Conservation (phyloP, 2,797 vertebrate species). For the Crenichthys baileyi region DNA sequence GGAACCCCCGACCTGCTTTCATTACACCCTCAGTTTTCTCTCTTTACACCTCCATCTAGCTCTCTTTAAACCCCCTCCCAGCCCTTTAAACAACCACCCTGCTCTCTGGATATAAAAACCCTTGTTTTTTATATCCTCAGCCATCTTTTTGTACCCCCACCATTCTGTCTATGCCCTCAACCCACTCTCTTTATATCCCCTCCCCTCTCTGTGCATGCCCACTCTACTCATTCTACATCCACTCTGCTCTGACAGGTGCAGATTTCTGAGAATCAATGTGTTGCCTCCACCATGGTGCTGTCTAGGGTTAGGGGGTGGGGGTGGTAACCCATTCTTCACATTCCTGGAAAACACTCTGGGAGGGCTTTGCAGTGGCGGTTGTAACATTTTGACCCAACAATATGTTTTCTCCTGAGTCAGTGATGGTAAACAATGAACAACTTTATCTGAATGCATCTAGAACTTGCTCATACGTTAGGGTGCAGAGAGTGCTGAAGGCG, state of each 20-base stretch:
- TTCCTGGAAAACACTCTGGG: conserved; percentile 60
- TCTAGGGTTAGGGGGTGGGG: conserved; percentile 6
- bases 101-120: background rate
- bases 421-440: background rate
- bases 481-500: background rate
- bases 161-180: background rate
- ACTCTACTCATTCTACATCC: background rate
- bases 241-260: conserved; percentile 66
- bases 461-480: background rate
- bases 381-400: background rate
- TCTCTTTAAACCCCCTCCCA: too few species aligned
- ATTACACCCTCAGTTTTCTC: too few species aligned
- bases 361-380: conserved; percentile 18
- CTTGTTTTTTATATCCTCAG: background rate
- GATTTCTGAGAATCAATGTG: conserved; percentile 60
- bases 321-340: conserved; percentile 27
- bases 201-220: conserved; percentile 19
- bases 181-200: background rate
- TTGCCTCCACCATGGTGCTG: conserved; percentile 13
- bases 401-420: background rate
- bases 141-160: conserved; percentile 7
- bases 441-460: background rate
- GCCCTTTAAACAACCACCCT: background rate
- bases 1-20: too few species aligned
- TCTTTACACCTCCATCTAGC: too few species aligned